Evolutionary conservation across 2,797 vertebrate species (phyloP).

Genomic region (Chanos chanos): DNA sequence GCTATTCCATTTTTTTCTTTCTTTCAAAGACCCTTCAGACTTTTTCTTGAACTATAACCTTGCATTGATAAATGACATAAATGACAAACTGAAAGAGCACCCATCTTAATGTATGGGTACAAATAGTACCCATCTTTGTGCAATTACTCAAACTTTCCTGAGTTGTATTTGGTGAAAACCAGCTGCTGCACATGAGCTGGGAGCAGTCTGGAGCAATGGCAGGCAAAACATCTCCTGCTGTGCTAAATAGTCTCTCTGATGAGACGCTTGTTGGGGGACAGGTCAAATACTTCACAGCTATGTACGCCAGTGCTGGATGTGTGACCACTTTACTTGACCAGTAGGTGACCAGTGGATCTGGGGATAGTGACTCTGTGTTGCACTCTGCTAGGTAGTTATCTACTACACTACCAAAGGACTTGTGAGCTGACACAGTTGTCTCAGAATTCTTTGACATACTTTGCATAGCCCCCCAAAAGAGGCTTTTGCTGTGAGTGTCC

Average conservation of each 20-base stretch:
- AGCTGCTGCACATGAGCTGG: slow-evolving; percentile 1
- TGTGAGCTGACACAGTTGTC: background rate
- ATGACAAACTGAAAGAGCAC: too few relatives aligned
- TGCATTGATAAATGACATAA: too few relatives aligned
- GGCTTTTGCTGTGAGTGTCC: background rate
- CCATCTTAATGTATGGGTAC: too few relatives aligned
- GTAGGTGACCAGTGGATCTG: slow-evolving; percentile 4
- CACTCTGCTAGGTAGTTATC: slow-evolving; percentile 2
- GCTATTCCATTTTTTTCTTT: too few relatives aligned
- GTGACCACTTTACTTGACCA: background rate
- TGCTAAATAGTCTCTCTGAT: slow-evolving; percentile 22
- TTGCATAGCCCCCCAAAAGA: too few relatives aligned
- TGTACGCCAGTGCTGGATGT: slow-evolving; percentile 9
- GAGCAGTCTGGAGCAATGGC: slow-evolving; percentile 13
- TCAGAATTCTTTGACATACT: background rate
- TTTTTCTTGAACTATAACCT: too few relatives aligned
- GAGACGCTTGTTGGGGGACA: slow-evolving; percentile 21
- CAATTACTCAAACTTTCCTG: slow-evolving; percentile 5
- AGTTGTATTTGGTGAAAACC: slow-evolving; percentile 7
- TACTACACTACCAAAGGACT: background rate
- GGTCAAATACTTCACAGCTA: slow-evolving; percentile 19
- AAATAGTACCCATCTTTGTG: background rate
- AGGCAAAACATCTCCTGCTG: slow-evolving; percentile 5
- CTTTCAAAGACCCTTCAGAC: too few relatives aligned
- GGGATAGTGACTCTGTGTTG: slow-evolving; percentile 3